Conservation (phyloP, 2,797 vertebrate genomes). For the Pipistrellus pygmaeus region DNA sequence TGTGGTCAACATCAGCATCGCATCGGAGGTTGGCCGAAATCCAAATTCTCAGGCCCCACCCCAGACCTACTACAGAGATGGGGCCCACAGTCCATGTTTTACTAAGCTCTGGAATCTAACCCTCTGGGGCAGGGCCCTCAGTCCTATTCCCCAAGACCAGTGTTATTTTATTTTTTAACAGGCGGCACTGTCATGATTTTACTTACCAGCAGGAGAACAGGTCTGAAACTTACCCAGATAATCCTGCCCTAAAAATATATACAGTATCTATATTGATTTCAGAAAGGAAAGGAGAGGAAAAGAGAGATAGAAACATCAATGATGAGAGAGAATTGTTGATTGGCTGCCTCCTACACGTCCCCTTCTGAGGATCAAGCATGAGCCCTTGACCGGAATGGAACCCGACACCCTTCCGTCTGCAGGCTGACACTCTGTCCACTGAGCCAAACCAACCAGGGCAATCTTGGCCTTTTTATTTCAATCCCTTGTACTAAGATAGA, state of each 20-base stretch:
- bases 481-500: slow-evolving; percentile 48
- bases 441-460: not conserved
- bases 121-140: not conserved
- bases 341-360: too few relatives aligned
- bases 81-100: not conserved
- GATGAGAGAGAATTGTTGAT: too few relatives aligned
- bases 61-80: not conserved
- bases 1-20: not conserved
- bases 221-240: slow-evolving; percentile 20
- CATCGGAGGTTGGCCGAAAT: not conserved
- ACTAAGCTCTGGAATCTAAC: not conserved
- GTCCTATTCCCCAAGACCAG: too few relatives aligned
- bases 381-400: too few relatives aligned
- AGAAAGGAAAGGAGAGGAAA: too few relatives aligned
- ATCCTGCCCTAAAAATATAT: not conserved
- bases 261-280: too few relatives aligned
- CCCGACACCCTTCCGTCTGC: too few relatives aligned
- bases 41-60: not conserved
- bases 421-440: too few relatives aligned
- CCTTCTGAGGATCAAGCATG: too few relatives aligned
- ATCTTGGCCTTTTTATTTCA: slow-evolving; percentile 51
- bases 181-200: not conserved
- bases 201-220: slow-evolving; percentile 26
- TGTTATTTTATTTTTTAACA: not conserved
- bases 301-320: too few relatives aligned